Conservation (phyloP, 37 sponge, comb jelly and placozoan genomes). For the Trichoplax adhaerens region DNA sequence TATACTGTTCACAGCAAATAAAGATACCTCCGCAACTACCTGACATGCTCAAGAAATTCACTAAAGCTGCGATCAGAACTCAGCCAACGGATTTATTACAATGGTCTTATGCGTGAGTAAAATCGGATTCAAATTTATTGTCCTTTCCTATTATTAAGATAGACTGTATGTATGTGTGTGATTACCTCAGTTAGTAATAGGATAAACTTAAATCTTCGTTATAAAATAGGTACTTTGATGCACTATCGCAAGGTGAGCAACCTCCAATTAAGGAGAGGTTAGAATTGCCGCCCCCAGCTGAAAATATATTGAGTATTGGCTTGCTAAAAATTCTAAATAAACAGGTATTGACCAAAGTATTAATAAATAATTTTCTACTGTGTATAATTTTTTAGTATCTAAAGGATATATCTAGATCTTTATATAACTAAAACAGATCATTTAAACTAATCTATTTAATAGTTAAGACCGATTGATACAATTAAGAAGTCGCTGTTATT, state of each 20-base stretch:
- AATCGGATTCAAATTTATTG: background rate
- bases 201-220: no score
- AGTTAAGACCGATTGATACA: constrained; percentile 16
- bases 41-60: constrained; percentile 81
- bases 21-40: constrained; percentile 85
- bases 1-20: constrained; percentile 93
- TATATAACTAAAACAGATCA: background rate
- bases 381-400: background rate
- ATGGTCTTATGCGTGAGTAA: constrained; percentile 82
- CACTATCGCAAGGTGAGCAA: constrained; percentile 41
- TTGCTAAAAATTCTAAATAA: constrained; percentile 60
- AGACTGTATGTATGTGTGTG: background rate
- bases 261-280: constrained; percentile 77
- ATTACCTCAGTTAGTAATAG: background rate
- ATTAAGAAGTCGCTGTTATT: constrained; percentile 12
- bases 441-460: background rate
- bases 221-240: constrained; percentile 63
- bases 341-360: constrained; percentile 33
- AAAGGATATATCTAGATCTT: constrained; percentile 4
- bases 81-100: constrained; percentile 75
- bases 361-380: constrained; percentile 9
- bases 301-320: constrained; percentile 46
- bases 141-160: background rate
- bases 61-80: constrained; percentile 93
- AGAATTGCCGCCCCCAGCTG: constrained; percentile 26